Base-by-base conservation (phyloP, 2,113 vertebrate species). In the Leucoraja erinaceus region DNA sequence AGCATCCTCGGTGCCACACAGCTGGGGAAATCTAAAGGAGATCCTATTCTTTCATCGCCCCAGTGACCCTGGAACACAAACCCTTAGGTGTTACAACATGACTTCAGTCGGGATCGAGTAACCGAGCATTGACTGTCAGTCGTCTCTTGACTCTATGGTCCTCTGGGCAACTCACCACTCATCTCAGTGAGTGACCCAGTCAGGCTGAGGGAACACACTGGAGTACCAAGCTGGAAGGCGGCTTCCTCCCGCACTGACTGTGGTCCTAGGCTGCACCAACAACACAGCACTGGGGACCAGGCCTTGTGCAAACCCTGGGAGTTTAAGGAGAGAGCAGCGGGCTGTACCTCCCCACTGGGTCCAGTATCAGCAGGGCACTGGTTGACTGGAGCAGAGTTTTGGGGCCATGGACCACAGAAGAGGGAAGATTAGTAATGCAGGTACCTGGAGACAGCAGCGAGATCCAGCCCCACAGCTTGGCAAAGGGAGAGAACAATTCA, bases 401-500 rank as follows among this genome's bases (percentile, higher is more conserved):
- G 56, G 81, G 10, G 59, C 9, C 25, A 28, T 84, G 56, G 81
- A 84, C 25, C 8, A 9, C 1, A 11, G 59, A n/a, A 28, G 56
- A 28, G 3, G 59, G 22, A 54, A n/a, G 56, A 54, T 18, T n/a
- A 81, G 56, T 56, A 54, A n/a, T n/a, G 59, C 6, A 5, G 16
- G 56, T 28, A 86, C 83, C 83, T 86, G 83, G 83, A 86, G 83
- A 86, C 28, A 86, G 83, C 28, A 25, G 1, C 28, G 59, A 86
- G 59, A 86, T 28, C 83, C 56, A 63, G 28, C 61, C n/a, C 83
- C 83, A 86, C 28, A 86, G 28, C 25, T 14, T 86, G 56, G 83
- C 25, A 86, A 86, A 4, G 14, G 83, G 83, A 63, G 83, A 86
- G n/a, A 28, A 22, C n/a, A n/a, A 5, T 63, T 54, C 83, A n/a